Base-by-base conservation (phyloP, 1,140 invertebrate species). In the Leptoteleia sp. region DNA sequence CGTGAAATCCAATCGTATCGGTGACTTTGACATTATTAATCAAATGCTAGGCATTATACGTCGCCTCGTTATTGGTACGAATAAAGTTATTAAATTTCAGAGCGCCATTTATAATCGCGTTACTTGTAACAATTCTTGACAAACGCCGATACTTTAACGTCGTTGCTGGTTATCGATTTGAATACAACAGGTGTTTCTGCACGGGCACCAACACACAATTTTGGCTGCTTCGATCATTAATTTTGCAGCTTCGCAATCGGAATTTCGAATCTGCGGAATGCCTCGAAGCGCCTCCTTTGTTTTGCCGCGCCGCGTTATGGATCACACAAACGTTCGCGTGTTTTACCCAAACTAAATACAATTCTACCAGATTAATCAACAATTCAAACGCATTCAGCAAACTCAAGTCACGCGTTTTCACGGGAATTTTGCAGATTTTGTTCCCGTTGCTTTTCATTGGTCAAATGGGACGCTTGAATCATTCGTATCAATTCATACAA, bases 121-220 rank as follows among this genome's bases (percentile, higher is more conserved):
- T 38, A 37, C 42, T 75, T 29, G 13, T 52, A 50, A 70, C 67
- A 38, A 50, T 77, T 77, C 59, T 64, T 54, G 37, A 59, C 64
- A 35, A 52, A 37, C 11, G 35, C 19, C 47, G 40, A 64, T 73
- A 50, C 57, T 59, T 48, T 35, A 42, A 11, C 19, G 12, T 59
- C 37, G 47, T n/a, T 62, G n/a, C 8, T 6, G 4, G 22, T 52
- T 57, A 77, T 77, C 59, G 73, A 64, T 57, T 48, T 25, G 17
- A 35, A 57, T 33, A 77, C 73, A 77, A 77, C 73, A 77, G 73
- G 73, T 77, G 73, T 77, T 77, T 65, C 42, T 57, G 47, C 27
- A 40, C 40, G 57, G 43, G 37, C 37, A 17, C 40, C 38, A 65
- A 71, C 75, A n/a, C n/a, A n/a, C n/a, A 59, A 77, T 71, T 70